These are phyloP conservation scores for Drosophila suboccidentalis DNA, from an alignment of 2,888 invertebrate genomes.

Conservation along the genomic window DNA sequence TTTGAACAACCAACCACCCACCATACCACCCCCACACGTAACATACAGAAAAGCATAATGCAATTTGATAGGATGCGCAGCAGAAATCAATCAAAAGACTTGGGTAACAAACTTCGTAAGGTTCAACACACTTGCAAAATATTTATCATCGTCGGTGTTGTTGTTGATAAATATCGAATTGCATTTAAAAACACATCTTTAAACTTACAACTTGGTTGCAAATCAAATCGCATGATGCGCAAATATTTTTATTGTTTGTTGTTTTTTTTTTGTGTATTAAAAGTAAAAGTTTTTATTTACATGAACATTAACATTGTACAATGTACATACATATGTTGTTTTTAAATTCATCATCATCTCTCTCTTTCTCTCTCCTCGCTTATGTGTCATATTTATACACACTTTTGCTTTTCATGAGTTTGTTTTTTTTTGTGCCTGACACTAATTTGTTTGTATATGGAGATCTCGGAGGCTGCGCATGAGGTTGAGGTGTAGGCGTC, in stretches of 20 bases:
- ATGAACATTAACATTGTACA: slow-evolving; percentile 28
- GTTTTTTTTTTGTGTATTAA: slow-evolving; percentile 38
- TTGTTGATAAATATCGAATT: slow-evolving; percentile 25
- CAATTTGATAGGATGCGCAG: slow-evolving; percentile 45
- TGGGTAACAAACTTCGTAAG: slow-evolving; percentile 71
- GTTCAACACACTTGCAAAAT: slow-evolving; percentile 51
- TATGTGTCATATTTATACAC: slow-evolving; percentile 65
- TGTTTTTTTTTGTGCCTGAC: slow-evolving; percentile 30
- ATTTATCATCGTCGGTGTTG: slow-evolving; percentile 21
- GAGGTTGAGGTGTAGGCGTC: slow-evolving; percentile 60
- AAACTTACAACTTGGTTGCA: slow-evolving; percentile 49
- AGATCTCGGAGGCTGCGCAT: slow-evolving; percentile 48
- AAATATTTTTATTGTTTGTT: slow-evolving; percentile 51
- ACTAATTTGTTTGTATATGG: slow-evolving; percentile 47
- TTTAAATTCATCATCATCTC: slow-evolving; percentile 29
- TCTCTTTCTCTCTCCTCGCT: slow-evolving; percentile 6
- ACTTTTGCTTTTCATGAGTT: slow-evolving; percentile 71
- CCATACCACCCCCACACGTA: neutral
- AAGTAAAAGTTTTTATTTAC: slow-evolving; percentile 78
- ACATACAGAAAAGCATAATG: slow-evolving; percentile 33
- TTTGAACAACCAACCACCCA: slow-evolving; percentile 54
- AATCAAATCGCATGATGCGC: slow-evolving; percentile 80
- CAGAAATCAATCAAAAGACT: slow-evolving; percentile 56
- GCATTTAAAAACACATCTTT: slow-evolving; percentile 48
- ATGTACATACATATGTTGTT: slow-evolving; percentile 22